A percentile compares a stretch with the other conserved stretches of the same genome.
These are phyloP conservation scores for Athalia cordata DNA, from an alignment of 2,888 invertebrate species.

Conservation along the genomic window DNA sequence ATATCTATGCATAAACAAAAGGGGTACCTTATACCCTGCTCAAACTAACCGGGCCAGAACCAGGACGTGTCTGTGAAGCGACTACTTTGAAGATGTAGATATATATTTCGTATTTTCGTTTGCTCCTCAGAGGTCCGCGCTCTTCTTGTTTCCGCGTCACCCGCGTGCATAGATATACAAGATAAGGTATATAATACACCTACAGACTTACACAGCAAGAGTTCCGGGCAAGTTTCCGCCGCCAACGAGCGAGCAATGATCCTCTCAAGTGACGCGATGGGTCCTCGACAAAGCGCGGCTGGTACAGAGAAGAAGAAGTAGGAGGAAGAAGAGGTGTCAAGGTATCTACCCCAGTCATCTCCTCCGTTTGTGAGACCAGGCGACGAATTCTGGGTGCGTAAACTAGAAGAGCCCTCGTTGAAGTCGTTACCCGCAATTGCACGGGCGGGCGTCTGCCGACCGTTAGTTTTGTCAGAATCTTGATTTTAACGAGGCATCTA, in stretches of 20 bases:
- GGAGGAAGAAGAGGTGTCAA: background rate
- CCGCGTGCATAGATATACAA: too few species aligned
- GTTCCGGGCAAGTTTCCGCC: constrained; percentile 21
- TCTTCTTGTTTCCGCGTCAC: too few species aligned
- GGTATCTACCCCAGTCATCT: constrained; percentile 24
- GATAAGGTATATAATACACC: too few species aligned
- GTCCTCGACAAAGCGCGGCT: constrained; percentile 31
- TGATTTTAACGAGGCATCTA: constrained; percentile 33
- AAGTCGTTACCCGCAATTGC: constrained; percentile 21
- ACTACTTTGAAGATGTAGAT: too few species aligned
- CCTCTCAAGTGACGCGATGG: constrained; percentile 29
- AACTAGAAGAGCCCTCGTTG: constrained; percentile 39
- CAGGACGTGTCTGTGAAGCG: too few species aligned
- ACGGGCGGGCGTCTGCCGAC: background rate
- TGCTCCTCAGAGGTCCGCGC: too few species aligned
- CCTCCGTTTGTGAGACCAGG: background rate
- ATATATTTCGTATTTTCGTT: too few species aligned
- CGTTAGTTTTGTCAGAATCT: constrained; percentile 32
- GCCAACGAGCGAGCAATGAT: constrained; percentile 35
- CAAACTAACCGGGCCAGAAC: too few species aligned
- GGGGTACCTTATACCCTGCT: too few species aligned
- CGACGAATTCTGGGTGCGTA: constrained; percentile 25
- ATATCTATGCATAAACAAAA: too few species aligned
- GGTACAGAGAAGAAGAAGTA: background rate
- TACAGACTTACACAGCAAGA: background rate